Conservation (phyloP, 1,140 invertebrate species). For the Linepithema humile region DNA sequence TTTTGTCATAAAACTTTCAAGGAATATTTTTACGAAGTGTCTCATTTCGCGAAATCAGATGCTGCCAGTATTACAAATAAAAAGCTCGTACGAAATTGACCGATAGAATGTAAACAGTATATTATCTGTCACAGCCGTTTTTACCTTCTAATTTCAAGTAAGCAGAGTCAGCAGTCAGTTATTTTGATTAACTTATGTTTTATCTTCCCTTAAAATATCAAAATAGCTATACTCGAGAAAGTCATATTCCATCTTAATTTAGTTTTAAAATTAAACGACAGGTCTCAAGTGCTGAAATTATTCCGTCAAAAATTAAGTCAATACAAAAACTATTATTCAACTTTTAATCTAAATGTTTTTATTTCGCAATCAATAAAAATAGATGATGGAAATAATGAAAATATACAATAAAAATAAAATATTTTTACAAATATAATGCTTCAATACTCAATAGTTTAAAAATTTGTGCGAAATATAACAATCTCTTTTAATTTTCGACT, state of each 20-base stretch:
- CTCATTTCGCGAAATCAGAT: conserved; percentile 2
- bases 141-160: neutral
- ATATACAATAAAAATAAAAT: too few species aligned
- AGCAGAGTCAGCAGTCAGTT: neutral
- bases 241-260: neutral
- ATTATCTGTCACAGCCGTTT: conserved; percentile 32
- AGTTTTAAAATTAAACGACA: neutral
- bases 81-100: conserved; percentile 50
- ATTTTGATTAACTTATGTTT: neutral
- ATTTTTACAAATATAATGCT: too few species aligned
- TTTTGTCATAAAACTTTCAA: conserved; percentile 52
- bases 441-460: neutral
- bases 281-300: neutral
- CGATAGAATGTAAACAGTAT: conserved; percentile 40
- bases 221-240: neutral
- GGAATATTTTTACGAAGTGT: too few species aligned
- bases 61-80: conserved; percentile 24
- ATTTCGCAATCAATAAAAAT: too few species aligned
- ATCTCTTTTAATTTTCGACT: neutral
- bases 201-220: neutral
- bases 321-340: too few species aligned
- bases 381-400: too few species aligned
- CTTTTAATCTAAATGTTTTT: too few species aligned
- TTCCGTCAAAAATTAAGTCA: neutral
- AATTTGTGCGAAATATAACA: neutral